phyloP scores from a whole-genome alignment of 2,113 vertebrate genomes.

The Oreochromis spilurus region DNA sequence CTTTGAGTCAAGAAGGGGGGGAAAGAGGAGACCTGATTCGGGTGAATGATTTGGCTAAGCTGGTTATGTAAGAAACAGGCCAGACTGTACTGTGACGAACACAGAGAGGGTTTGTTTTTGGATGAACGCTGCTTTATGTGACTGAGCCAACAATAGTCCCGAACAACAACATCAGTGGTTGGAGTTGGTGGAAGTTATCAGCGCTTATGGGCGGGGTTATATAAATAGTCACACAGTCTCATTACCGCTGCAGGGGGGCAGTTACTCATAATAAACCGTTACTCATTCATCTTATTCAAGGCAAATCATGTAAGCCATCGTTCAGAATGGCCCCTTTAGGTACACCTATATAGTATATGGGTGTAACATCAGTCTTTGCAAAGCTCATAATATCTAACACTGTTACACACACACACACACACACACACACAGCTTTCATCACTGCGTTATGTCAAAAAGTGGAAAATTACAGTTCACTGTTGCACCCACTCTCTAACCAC shows the following conservation, averaged over 20 bases:
- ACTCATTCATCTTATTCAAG: background rate
- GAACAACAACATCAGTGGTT: background rate
- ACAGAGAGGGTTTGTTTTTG: slow-evolving; percentile 37
- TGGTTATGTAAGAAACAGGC: slow-evolving; percentile 59
- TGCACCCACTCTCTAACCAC: background rate
- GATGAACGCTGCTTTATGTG: background rate
- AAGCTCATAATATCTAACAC: background rate
- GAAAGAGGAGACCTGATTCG: slow-evolving; percentile 6
- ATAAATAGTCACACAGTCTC: background rate
- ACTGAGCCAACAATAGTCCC: background rate
- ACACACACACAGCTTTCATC: background rate
- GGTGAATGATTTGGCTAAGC: slow-evolving; percentile 38
- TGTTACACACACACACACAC: background rate
- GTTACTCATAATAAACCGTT: background rate
- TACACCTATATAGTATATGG: background rate
- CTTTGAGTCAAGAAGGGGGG: background rate
- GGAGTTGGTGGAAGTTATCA: background rate
- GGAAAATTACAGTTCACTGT: background rate
- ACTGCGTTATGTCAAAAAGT: background rate
- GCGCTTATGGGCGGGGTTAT: background rate
- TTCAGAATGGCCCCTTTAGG: background rate
- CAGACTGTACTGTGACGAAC: slow-evolving; percentile 40
- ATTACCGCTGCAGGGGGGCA: background rate
- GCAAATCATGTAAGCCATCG: rapidly evolving
- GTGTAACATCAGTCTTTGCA: background rate